These are phyloP conservation scores for Cynoglossus semilaevis DNA, from an alignment of 2,113 vertebrate genomes.

Conservation along the genomic window DNA sequence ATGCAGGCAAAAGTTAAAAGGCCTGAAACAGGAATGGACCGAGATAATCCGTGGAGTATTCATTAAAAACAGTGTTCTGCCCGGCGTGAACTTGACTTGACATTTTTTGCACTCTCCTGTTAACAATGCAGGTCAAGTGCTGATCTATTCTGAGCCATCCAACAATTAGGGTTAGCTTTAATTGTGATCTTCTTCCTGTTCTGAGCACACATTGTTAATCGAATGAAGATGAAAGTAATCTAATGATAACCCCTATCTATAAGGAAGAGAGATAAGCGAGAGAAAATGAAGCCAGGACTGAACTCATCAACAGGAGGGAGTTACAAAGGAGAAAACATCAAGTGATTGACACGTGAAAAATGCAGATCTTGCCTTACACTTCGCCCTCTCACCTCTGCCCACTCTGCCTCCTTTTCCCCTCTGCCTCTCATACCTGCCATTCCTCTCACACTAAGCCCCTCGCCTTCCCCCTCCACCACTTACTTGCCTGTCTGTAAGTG, in stretches of 20 bases:
- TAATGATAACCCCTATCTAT: slow-evolving; percentile 25
- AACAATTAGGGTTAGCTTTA: slow-evolving; percentile 11
- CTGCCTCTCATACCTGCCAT: slow-evolving; percentile 19
- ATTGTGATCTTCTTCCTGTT: slow-evolving; percentile 36
- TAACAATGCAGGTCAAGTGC: slow-evolving; percentile 20
- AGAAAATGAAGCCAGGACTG: background rate
- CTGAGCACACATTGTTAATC: slow-evolving; percentile 39
- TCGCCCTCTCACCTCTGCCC: slow-evolving; percentile 3
- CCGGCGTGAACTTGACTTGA: slow-evolving; percentile 14
- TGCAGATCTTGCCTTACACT: slow-evolving; percentile 3
- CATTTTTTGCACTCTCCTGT: slow-evolving; percentile 10
- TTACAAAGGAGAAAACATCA: slow-evolving; percentile 33
- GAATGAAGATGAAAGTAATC: slow-evolving; percentile 31
- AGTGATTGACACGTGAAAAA: slow-evolving; percentile 40
- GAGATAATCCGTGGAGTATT: slow-evolving; percentile 12
- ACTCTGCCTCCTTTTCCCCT: slow-evolving; percentile 17
- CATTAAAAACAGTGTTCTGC: slow-evolving; percentile 11
- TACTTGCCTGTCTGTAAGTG: slow-evolving; percentile 29
- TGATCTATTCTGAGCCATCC: slow-evolving; percentile 14
- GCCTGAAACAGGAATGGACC: slow-evolving; percentile 17
- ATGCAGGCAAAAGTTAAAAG: slow-evolving; percentile 48
- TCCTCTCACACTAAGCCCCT: slow-evolving; percentile 14
- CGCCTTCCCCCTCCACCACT: slow-evolving; percentile 10
- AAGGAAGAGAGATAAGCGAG: background rate
- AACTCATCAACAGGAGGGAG: background rate